Base-by-base conservation (phyloP, 2,888 invertebrate species). In the Hydraecia micacea region DNA sequence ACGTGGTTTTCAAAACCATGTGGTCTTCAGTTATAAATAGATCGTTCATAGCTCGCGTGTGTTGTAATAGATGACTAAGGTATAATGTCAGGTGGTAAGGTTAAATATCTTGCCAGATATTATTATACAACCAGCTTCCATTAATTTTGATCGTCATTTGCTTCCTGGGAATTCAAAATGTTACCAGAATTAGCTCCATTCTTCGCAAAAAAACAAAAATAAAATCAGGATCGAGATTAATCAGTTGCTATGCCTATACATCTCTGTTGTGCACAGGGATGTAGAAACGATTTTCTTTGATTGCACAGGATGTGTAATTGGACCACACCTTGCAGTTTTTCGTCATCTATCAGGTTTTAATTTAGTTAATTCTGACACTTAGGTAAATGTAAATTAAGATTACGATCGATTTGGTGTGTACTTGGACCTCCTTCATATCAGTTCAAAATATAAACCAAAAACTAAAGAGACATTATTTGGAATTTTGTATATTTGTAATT, bases 1-100 rank as follows among this genome's bases (percentile, higher is more conserved):
- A 83, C 77, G 77, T 83, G 83, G 13, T 65, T 82, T 39, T 58
- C 4, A 32, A n/a, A 52, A 69, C 83, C 80, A 80, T 80, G 83
- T 76, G 83, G 63, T 76, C 3, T 15, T 39, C 0, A 39, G n/a
- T 8, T 82, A 52, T 68, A 69, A 65, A 82, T 80, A 80, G 65
- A n/a, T 3, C 0, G 4, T 42, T 15, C 67, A 55, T 75, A 32
- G 18, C 58, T 69, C 25, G 77, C 39, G 77, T 60, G 68, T 69
- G n/a, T 69, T 39, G 80, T 77, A 76, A 82, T 76, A 68, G 39
- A 82, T 82, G 58, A 69, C 25, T 69, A 76, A 81, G 39, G 46
- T 55, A 28, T 73, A 73, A 36, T 46, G 46, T 55, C 74, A 81
- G 66, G 81, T 80, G 60, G 39, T 42, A n/a, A 39, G 13, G 32